A percentile compares a stretch with the other conserved stretches of the same genome.
phyloP scores from a whole-genome alignment of 2,888 invertebrate genomes.

The Ophonus ardosiacus region DNA sequence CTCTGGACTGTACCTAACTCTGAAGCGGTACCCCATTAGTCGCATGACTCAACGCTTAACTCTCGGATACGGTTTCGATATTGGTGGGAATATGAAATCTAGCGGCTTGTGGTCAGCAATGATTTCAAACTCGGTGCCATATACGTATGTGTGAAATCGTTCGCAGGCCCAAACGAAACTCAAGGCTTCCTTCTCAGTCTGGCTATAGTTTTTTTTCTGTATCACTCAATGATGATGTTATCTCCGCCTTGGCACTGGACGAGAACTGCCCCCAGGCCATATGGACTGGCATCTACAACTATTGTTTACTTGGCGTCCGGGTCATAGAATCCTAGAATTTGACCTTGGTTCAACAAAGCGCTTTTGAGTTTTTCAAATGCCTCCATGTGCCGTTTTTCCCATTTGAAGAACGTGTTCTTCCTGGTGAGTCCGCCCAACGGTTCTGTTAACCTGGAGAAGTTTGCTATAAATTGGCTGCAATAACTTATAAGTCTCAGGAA shows the following conservation, averaged over 20 bases:
- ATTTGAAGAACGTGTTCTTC: not conserved
- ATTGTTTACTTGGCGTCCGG: not conserved
- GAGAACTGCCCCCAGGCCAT: not conserved
- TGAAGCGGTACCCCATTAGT: not conserved
- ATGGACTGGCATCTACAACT: not conserved
- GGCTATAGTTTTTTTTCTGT: not conserved
- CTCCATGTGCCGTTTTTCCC: not conserved
- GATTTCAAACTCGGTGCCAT: not conserved
- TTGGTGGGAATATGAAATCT: constrained; percentile 2
- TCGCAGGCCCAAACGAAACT: constrained; percentile 4
- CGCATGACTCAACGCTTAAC: constrained; percentile 8
- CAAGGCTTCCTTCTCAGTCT: constrained; percentile 2
- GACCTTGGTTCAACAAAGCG: not conserved
- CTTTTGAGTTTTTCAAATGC: not conserved
- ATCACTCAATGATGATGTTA: not conserved
- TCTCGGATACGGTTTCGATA: constrained; percentile 5
- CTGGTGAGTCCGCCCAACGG: not conserved
- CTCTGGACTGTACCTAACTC: not conserved
- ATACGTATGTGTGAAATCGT: not conserved
- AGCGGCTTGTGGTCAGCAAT: constrained; percentile 4
- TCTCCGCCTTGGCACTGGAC: not conserved
- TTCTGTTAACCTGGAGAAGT: not conserved
- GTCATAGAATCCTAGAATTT: not conserved
- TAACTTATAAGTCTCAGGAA: not conserved
- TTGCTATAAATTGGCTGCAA: not conserved